Evolutionary conservation across 2,797 vertebrate genomes (phyloP).

Genomic region (Argyrosomus regius): DNA sequence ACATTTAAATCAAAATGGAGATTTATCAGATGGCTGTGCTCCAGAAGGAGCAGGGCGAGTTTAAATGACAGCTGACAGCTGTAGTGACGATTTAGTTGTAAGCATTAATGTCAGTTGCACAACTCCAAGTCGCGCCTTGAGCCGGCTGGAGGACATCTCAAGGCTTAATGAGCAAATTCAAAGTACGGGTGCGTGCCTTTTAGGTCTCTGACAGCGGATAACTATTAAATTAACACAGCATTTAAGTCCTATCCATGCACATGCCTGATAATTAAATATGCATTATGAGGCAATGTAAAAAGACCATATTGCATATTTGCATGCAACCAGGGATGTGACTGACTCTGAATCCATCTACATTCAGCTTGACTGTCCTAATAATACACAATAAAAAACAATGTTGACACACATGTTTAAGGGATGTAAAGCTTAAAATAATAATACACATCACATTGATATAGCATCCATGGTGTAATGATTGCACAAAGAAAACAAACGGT

Average conservation of each 20-base stretch:
- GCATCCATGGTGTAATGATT: no score
- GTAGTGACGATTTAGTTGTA: neutral
- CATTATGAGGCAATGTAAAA: neutral
- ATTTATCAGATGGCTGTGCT: neutral
- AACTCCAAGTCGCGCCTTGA: no score
- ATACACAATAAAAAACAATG: neutral
- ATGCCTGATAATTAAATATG: neutral
- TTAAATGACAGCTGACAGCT: neutral
- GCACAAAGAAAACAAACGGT: neutral
- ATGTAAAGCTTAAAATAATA: neutral
- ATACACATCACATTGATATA: neutral
- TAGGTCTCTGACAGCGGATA: neutral
- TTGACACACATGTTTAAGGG: neutral
- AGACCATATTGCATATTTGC: neutral
- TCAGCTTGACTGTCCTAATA: neutral
- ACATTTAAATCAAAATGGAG: neutral
- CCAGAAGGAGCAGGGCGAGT: neutral
- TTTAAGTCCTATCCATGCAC: neutral
- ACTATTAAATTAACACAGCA: neutral
- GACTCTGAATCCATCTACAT: neutral
- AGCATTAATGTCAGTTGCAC: neutral
- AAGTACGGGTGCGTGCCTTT: neutral
- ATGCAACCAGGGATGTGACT: neutral
- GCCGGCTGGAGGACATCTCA: no score
- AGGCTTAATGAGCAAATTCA: neutral